phyloP scores from a whole-genome alignment of 1,140 invertebrate genomes.

The Chrysopa pallens region DNA sequence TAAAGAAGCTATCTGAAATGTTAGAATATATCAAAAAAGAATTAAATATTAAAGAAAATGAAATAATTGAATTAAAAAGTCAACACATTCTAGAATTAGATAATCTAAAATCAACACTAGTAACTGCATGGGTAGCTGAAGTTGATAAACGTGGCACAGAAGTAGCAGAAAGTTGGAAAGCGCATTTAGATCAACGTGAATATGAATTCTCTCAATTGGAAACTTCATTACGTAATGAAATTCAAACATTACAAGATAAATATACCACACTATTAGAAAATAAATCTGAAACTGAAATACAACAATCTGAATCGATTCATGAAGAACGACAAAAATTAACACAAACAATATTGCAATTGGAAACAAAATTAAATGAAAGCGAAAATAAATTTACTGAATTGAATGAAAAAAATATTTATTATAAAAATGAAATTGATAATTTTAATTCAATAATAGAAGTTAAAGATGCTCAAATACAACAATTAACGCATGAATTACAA shows the following conservation, averaged over 20 bases:
- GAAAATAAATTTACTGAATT: conserved; percentile 17
- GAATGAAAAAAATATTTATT: conserved; percentile 4
- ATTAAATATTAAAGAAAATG: not conserved
- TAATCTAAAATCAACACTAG: conserved; percentile 11
- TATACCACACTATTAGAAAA: conserved; percentile 25
- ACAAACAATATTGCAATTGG: conserved; percentile 21
- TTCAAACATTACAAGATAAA: conserved; percentile 24
- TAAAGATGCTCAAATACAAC: not conserved
- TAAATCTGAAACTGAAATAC: conserved; percentile 19
- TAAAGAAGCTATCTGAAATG: not conserved
- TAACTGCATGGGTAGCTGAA: conserved; percentile 21
- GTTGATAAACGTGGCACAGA: conserved; percentile 41
- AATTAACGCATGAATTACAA: conserved; percentile 1
- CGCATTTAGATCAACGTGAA: conserved; percentile 37
- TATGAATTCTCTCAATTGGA: conserved; percentile 32
- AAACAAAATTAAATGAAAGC: conserved; percentile 19
- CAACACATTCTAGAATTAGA: not conserved
- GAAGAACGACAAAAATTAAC: not conserved
- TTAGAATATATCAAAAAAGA: not conserved
- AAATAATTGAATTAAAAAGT: not conserved
- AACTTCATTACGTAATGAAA: conserved; percentile 24
- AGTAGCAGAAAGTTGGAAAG: conserved; percentile 43
- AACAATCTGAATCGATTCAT: too few relatives aligned
- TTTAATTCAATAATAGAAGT: not conserved
- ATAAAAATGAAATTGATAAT: not conserved